A percentile compares a stretch with the other conserved stretches of the same genome.
Conservation (phyloP, 2,113 vertebrate species). For the Verasper variegatus region DNA sequence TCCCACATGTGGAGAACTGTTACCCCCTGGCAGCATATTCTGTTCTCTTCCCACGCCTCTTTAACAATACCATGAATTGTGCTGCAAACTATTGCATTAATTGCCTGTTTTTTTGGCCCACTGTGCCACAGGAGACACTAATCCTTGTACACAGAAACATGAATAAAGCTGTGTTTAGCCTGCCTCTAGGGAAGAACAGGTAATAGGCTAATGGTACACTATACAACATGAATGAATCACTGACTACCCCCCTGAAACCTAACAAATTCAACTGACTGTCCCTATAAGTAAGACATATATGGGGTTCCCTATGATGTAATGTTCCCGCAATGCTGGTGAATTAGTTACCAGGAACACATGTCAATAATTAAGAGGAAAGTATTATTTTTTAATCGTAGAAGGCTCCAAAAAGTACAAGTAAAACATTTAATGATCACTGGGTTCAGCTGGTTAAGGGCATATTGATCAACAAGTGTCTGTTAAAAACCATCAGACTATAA, state of each 20-base stretch:
- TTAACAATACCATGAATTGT: conserved; percentile 53
- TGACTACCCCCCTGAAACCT: not conserved
- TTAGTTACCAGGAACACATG: not conserved
- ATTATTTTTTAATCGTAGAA: not conserved
- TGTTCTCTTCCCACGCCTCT: conserved; percentile 40
- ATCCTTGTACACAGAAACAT: conserved; percentile 11
- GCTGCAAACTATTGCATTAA: conserved; percentile 40
- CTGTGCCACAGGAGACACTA: conserved; percentile 9
- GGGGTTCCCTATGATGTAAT: not conserved
- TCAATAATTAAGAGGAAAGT: not conserved
- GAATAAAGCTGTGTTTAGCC: conserved; percentile 14
- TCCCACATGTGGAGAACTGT: conserved; percentile 22
- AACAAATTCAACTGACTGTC: not conserved
- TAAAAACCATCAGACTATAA: not conserved
- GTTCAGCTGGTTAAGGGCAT: not conserved
- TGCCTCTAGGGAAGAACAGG: conserved; percentile 18
- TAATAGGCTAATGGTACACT: conserved; percentile 24
- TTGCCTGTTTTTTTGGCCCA: conserved; percentile 21
- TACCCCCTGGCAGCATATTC: conserved; percentile 28
- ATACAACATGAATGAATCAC: not conserved
- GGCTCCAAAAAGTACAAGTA: not conserved
- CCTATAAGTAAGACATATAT: not conserved
- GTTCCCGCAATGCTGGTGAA: not conserved
- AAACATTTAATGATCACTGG: not conserved
- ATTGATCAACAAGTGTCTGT: not conserved